Percentiles rank a stretch among this genome's conserved stretches.
phyloP scores from a whole-genome alignment of 2,888 invertebrate genomes.

The Crocallis elinguaria region DNA sequence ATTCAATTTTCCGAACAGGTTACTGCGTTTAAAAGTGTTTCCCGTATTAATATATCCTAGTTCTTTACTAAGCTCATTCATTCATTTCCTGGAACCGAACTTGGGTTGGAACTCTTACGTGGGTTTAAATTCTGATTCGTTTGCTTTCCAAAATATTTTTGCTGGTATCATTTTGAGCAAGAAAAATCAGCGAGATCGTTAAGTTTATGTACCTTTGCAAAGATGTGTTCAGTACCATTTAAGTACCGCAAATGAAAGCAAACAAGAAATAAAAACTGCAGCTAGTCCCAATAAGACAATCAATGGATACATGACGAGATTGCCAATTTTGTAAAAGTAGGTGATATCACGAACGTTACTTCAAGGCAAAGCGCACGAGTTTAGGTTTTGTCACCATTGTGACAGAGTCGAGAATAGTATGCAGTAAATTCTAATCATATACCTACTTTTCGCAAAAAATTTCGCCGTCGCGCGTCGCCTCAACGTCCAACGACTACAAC shows the following conservation, averaged over 20 bases:
- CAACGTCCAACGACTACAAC: too few relatives aligned
- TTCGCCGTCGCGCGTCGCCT: slow-evolving; percentile 25
- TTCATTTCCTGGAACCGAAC: too few relatives aligned
- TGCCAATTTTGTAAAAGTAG: slow-evolving; percentile 37
- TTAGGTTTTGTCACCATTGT: slow-evolving; percentile 1
- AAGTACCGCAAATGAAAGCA: neutral
- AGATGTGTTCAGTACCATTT: too few relatives aligned
- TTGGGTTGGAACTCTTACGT: too few relatives aligned
- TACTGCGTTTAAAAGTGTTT: too few relatives aligned
- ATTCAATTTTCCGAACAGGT: neutral
- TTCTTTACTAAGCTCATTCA: too few relatives aligned
- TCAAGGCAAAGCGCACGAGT: neutral
- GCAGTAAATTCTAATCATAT: neutral
- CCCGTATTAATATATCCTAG: too few relatives aligned
- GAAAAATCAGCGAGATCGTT: too few relatives aligned
- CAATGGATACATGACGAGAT: slow-evolving; percentile 30
- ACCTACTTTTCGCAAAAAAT: slow-evolving; percentile 19
- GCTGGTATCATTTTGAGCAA: too few relatives aligned
- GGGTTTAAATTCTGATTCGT: too few relatives aligned
- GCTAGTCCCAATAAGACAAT: slow-evolving; percentile 17
- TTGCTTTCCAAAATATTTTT: too few relatives aligned
- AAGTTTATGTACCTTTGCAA: too few relatives aligned
- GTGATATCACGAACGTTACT: slow-evolving; percentile 27
- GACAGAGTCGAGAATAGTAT: slow-evolving; percentile 1
- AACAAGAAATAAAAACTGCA: neutral